phyloP scores from a whole-genome alignment of 2,113 vertebrate genomes.

The Ariopsis seemanni region DNA sequence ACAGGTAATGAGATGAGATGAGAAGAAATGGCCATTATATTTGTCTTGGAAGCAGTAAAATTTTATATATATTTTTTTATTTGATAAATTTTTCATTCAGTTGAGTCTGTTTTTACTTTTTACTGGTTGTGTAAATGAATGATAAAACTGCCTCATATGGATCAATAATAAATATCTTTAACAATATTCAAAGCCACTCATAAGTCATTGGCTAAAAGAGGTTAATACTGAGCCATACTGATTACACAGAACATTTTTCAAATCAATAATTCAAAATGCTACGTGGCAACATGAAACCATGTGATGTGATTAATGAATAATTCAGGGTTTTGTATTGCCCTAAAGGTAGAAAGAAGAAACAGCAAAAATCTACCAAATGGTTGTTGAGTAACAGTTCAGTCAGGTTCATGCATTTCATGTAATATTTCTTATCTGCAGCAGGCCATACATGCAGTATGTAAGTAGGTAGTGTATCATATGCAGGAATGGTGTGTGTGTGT shows the following conservation, averaged over 20 bases:
- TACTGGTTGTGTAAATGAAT: background rate
- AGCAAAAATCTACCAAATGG: background rate
- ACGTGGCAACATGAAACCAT: constrained; percentile 16
- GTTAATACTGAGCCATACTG: constrained; percentile 1
- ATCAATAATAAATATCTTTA: background rate
- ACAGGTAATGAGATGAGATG: too few species aligned
- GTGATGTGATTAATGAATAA: constrained; percentile 34
- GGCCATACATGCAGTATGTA: background rate
- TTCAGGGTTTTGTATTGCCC: background rate
- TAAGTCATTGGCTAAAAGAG: background rate
- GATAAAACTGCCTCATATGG: background rate
- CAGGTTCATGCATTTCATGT: background rate
- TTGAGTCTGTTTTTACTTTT: background rate
- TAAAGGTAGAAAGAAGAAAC: background rate
- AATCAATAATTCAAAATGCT: constrained; percentile 22
- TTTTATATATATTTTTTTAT: background rate
- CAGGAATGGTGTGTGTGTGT: background rate
- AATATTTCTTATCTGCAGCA: background rate
- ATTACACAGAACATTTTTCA: constrained; percentile 5
- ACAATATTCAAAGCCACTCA: background rate
- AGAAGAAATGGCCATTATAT: background rate
- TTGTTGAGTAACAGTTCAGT: background rate
- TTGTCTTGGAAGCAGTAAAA: background rate
- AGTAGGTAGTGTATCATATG: background rate
- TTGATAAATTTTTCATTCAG: too few species aligned